A percentile compares a stretch with the other conserved stretches of the same genome.
phyloP scores from a whole-genome alignment of 2,113 vertebrate species.

The Redunca redunca region DNA sequence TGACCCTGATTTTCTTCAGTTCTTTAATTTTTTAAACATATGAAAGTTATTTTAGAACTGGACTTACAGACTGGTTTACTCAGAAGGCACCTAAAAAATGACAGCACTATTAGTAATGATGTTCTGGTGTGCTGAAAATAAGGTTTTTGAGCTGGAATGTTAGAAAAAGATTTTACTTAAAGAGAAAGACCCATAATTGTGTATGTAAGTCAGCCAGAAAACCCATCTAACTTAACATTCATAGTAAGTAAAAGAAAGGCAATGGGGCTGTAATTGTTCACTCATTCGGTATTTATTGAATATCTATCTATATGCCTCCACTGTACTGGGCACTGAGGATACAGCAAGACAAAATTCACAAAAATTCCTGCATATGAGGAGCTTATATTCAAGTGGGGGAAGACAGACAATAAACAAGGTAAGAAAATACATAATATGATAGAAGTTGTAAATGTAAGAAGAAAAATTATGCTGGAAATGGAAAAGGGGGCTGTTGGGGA shows the following conservation, averaged over 20 bases:
- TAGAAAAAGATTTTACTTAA: not conserved
- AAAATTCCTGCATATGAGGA: not conserved
- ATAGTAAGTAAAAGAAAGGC: not conserved
- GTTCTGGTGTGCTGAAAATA: not conserved
- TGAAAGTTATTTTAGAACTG: not conserved
- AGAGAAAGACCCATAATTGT: not conserved
- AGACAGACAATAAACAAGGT: not conserved
- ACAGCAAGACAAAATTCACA: not conserved
- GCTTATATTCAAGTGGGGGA: not conserved
- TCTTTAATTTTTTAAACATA: not conserved
- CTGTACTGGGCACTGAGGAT: not conserved
- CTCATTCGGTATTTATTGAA: not conserved
- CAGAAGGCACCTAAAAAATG: not conserved
- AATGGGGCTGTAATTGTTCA: not conserved
- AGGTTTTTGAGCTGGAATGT: not conserved
- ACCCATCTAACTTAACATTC: not conserved
- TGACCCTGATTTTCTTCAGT: not conserved
- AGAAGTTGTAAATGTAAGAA: not conserved
- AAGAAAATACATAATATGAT: not conserved
- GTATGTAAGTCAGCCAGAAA: not conserved
- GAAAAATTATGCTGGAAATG: not conserved
- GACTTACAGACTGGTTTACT: not conserved
- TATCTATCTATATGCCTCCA: not conserved
- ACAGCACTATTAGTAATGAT: not conserved
- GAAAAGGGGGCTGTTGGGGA: not conserved